These are phyloP conservation scores for Encarsia formosa DNA, from an alignment of 2,888 invertebrate species.

Conservation along the genomic window DNA sequence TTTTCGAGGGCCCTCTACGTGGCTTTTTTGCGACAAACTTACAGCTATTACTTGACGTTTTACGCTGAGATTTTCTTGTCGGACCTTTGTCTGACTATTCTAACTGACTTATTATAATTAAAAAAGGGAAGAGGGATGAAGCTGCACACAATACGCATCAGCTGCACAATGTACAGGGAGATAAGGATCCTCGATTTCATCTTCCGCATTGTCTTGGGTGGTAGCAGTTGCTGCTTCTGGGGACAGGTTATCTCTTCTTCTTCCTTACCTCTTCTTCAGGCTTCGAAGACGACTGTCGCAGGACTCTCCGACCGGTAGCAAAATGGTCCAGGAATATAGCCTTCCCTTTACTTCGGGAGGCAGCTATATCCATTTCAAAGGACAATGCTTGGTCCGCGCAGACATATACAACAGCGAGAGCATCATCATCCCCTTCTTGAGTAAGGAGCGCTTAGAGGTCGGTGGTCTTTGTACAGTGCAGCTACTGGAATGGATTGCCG, in stretches of 20 bases:
- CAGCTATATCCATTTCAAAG: constrained; percentile 33
- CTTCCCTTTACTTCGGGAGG: constrained; percentile 10
- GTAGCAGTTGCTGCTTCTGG: constrained; percentile 29
- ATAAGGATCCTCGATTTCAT: constrained; percentile 33
- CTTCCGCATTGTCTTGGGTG: constrained; percentile 33
- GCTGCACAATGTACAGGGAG: constrained; percentile 21
- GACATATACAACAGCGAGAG: no score
- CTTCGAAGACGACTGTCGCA: constrained; percentile 4
- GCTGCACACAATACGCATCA: neutral
- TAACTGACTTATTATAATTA: constrained; percentile 13
- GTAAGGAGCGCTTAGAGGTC: constrained; percentile 28
- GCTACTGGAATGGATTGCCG: constrained; percentile 39
- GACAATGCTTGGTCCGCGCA: constrained; percentile 28
- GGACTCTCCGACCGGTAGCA: neutral
- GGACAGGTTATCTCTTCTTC: constrained; percentile 19
- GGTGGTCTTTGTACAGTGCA: constrained; percentile 40
- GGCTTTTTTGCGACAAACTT: neutral
- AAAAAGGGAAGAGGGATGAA: neutral
- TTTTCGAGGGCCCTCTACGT: constrained; percentile 5
- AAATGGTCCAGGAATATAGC: constrained; percentile 25
- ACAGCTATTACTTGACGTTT: no score
- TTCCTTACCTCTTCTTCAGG: neutral
- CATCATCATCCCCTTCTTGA: constrained; percentile 28
- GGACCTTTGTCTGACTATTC: no score
- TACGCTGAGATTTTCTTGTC: no score